Evolutionary conservation across 2,888 invertebrate species (phyloP).

Genomic region (Rhaphigaster nebulosa): DNA sequence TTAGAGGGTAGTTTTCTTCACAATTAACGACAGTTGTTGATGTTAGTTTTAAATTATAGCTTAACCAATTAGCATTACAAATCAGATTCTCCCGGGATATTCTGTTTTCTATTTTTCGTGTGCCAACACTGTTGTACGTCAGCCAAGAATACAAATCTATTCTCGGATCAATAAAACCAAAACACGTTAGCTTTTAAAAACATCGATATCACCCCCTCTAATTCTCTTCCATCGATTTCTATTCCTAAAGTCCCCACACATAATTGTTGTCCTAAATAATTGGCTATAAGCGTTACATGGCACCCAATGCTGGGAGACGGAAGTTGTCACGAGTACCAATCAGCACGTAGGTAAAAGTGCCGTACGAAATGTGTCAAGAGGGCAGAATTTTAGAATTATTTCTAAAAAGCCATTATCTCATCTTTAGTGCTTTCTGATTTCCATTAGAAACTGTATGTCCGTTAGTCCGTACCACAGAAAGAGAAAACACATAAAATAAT

Average conservation of each 20-base stretch:
- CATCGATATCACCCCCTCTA: not conserved
- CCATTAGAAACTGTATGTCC: not conserved
- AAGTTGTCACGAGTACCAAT: constrained; percentile 7
- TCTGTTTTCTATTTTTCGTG: constrained; percentile 33
- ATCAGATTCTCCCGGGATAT: not conserved
- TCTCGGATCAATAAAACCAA: constrained; percentile 7
- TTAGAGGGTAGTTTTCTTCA: not conserved
- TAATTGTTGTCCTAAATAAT: constrained; percentile 21
- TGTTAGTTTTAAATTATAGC: not conserved
- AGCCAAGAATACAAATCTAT: constrained; percentile 40
- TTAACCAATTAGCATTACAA: not conserved
- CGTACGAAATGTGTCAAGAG: constrained; percentile 24
- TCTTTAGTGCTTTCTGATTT: not conserved
- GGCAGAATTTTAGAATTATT: not conserved
- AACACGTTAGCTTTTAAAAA: constrained; percentile 26
- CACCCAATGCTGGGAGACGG: not conserved
- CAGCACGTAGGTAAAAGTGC: not conserved
- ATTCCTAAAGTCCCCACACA: not conserved
- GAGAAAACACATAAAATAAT: not conserved
- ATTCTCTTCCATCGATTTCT: not conserved
- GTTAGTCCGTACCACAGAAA: not conserved
- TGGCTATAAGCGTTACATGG: not conserved
- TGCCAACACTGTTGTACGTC: constrained; percentile 41
- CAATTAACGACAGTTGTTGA: not conserved
- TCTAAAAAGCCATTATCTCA: not conserved